Conservation (phyloP, 2,113 vertebrate species). For the Corydoras maculifer region DNA sequence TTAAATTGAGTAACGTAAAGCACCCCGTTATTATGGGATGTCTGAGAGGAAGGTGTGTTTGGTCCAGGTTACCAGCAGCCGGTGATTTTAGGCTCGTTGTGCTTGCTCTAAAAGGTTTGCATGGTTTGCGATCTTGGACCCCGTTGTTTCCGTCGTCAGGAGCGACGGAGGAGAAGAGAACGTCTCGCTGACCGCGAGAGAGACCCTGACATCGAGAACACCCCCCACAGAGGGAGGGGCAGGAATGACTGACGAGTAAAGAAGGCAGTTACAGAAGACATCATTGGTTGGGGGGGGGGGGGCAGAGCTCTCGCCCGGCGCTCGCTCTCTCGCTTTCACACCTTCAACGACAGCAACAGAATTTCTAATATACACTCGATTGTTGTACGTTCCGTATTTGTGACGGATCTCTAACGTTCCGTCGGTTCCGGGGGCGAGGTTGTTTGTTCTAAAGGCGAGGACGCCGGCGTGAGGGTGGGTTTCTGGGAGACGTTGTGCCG, state of each 20-base stretch:
- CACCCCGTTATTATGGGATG: not conserved
- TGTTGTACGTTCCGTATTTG: too few relatives aligned
- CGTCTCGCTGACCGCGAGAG: constrained; percentile 8
- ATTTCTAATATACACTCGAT: too few relatives aligned
- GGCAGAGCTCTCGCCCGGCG: not conserved
- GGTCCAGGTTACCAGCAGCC: constrained; percentile 30
- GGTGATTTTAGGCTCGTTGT: constrained; percentile 30
- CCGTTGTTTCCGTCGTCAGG: constrained; percentile 10
- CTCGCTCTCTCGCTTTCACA: too few relatives aligned
- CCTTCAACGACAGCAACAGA: too few relatives aligned
- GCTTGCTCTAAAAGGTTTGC: constrained; percentile 41
- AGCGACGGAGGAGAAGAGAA: constrained; percentile 6
- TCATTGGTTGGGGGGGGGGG: not conserved
- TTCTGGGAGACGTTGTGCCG: too few relatives aligned
- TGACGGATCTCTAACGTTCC: too few relatives aligned
- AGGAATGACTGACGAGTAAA: constrained; percentile 23
- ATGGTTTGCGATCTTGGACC: constrained; percentile 32
- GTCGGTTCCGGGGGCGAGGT: too few relatives aligned
- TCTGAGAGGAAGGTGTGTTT: constrained; percentile 11
- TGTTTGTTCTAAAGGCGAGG: too few relatives aligned
- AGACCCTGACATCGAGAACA: constrained; percentile 34
- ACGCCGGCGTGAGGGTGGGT: too few relatives aligned
- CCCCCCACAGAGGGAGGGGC: constrained; percentile 19
- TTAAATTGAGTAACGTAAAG: not conserved
- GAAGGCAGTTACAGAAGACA: constrained; percentile 28